Base-by-base conservation (phyloP, 2,888 invertebrate genomes). In the Lepidochrysops patricia region DNA sequence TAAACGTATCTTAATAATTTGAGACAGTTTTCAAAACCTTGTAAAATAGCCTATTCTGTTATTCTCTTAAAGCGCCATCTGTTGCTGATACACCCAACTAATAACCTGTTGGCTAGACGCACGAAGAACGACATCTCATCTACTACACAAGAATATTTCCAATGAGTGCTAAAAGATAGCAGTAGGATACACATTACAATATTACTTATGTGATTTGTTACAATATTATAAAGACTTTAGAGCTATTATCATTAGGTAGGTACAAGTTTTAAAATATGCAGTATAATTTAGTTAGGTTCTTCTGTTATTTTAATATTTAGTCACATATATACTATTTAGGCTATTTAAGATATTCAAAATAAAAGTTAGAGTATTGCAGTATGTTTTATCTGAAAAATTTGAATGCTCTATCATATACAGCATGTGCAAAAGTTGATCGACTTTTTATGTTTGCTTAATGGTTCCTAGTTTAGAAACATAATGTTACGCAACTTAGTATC, bases 51-150 rank as follows among this genome's bases (percentile, higher is more conserved):
- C n/a, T n/a, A n/a, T n/a, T n/a, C n/a, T n/a, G n/a, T n/a, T n/a
- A n/a, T n/a, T n/a, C n/a, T n/a, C n/a, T n/a, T n/a, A 49, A 50
- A 50, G 50, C 50, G 25, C 26, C 50, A 50, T 50, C 50, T 50
- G 26, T 50, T 50, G 4, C 12, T 13, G 0, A 25, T 2, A n/a
- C 2, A 7, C 2, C 1, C 26, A 50, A 50, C 49, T 50, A 50
- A n/a, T n/a, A 4, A 23, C 19, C 9, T 4, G 43, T 12, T 43
- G 1, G 43, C 23, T 43, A 19, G 3, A 4, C 4, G 19, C 43
- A 9, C 19, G 15, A 5, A 26, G 26, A 2, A 50, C 4, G 25
- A 23, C 1, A 25, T 50, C n/a, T 4, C 1, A 25, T 49, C n/a
- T n/a, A n/a, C n/a, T n/a, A n/a, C n/a, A 25, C 25, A 50, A 13